Percentiles rank a stretch among this genome's conserved stretches.
phyloP scores from a whole-genome alignment of 2,888 invertebrate genomes.

The Stenurella melanura region DNA sequence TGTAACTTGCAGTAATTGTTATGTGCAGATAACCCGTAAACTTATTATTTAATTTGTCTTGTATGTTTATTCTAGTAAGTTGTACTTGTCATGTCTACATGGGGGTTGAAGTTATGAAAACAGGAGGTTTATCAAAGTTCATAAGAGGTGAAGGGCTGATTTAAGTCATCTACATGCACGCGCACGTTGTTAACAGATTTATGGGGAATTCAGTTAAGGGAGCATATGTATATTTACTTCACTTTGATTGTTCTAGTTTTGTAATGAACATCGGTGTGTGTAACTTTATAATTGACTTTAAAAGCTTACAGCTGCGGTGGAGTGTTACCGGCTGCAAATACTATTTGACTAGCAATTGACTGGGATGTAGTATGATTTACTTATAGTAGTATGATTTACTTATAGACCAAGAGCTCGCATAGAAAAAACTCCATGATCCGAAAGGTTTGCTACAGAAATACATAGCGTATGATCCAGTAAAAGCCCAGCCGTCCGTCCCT shows the following conservation, averaged over 20 bases:
- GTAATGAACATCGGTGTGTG: too few species aligned
- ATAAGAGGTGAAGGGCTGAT: conserved; percentile 1
- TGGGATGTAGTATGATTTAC: too few species aligned
- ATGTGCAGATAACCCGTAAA: conserved; percentile 8
- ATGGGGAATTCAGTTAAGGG: background rate
- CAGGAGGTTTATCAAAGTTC: conserved; percentile 1
- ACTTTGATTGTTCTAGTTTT: background rate
- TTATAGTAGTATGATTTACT: too few species aligned
- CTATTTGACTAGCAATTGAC: too few species aligned
- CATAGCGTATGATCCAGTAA: too few species aligned
- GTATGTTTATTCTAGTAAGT: background rate
- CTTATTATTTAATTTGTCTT: conserved; percentile 1
- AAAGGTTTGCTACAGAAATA: too few species aligned
- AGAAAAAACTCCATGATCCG: too few species aligned
- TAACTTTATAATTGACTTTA: too few species aligned
- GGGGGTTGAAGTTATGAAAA: background rate
- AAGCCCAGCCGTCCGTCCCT: too few species aligned
- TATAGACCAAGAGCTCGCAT: too few species aligned
- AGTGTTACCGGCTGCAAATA: too few species aligned
- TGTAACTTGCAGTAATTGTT: background rate
- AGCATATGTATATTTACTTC: background rate
- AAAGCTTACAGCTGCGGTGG: too few species aligned
- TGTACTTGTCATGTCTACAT: conserved; percentile 1
- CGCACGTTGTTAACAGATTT: conserved; percentile 21
- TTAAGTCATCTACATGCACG: conserved; percentile 22